phyloP scores from a whole-genome alignment of 2,888 invertebrate genomes.

The Halictus ligatus region DNA sequence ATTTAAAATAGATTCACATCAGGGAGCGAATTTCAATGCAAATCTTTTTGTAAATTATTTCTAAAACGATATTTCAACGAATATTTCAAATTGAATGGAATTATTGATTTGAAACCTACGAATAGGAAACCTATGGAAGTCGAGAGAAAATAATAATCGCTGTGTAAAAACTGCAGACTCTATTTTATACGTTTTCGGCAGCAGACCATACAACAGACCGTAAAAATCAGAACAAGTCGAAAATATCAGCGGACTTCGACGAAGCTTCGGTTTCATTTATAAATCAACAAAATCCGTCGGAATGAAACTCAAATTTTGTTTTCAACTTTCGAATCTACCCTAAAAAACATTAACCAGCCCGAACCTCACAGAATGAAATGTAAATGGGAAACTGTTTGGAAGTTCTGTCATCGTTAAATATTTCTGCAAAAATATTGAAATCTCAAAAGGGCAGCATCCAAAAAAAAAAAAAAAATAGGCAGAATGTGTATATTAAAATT shows the following conservation, averaged over 20 bases:
- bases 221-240: neutral
- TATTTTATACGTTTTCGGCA: neutral
- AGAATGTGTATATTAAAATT: neutral
- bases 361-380: neutral
- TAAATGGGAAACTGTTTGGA: neutral
- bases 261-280: neutral
- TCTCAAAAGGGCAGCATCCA: neutral
- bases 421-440: neutral
- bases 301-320: neutral
- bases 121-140: neutral
- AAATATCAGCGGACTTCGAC: neutral
- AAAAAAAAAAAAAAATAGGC: neutral
- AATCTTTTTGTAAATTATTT: too few relatives aligned
- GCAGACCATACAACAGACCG: neutral
- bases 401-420: neutral
- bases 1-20: too few relatives aligned
- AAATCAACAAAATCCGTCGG: neutral
- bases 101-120: neutral
- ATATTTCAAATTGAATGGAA: neutral
- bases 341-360: neutral
- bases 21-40: too few relatives aligned
- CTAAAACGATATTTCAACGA: too few relatives aligned
- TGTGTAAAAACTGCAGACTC: neutral
- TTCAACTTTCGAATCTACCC: neutral
- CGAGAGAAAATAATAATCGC: neutral